phyloP scores from a whole-genome alignment of 2,888 invertebrate species.

The Nesidiocoris tenuis region DNA sequence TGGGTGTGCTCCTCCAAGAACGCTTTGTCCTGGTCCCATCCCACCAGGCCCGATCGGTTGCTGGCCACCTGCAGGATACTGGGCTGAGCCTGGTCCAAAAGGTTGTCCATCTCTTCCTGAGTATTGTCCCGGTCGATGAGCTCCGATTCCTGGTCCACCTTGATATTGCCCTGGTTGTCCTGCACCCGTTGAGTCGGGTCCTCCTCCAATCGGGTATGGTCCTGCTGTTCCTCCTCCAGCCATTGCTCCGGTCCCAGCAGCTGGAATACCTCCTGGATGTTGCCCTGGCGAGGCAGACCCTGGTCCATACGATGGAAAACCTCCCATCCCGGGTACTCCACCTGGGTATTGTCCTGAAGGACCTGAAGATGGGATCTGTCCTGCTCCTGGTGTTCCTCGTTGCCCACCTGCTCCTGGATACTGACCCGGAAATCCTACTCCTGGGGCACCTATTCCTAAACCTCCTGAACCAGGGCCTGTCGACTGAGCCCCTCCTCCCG shows the following conservation, averaged over 20 bases:
- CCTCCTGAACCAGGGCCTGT: slow-evolving; percentile 1
- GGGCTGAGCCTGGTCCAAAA: slow-evolving; percentile 28
- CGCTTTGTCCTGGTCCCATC: slow-evolving; percentile 5
- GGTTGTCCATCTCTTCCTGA: too few species aligned
- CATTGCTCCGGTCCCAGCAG: slow-evolving; percentile 38
- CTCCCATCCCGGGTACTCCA: slow-evolving; percentile 41
- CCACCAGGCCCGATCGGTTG: too few species aligned
- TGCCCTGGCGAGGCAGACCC: slow-evolving; percentile 24
- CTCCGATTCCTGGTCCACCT: slow-evolving; percentile 20
- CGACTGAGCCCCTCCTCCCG: slow-evolving; percentile 3
- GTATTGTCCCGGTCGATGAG: slow-evolving; percentile 34
- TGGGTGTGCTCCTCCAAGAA: slow-evolving; percentile 38
- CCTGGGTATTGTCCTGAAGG: slow-evolving; percentile 26
- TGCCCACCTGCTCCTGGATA: slow-evolving; percentile 4
- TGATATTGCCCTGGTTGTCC: slow-evolving; percentile 43
- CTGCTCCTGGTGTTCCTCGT: slow-evolving; percentile 9
- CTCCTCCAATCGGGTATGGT: slow-evolving; percentile 19
- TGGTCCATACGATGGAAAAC: slow-evolving; percentile 28
- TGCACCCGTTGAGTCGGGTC: neutral
- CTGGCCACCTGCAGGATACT: neutral
- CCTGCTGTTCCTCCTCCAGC: slow-evolving; percentile 33
- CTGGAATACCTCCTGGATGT: slow-evolving; percentile 37
- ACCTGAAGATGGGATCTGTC: too few species aligned
- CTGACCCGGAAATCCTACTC: slow-evolving; percentile 44
- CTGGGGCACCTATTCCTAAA: neutral